Evolutionary conservation across 2,797 vertebrate genomes (phyloP).

Genomic region (Mallotus villosus): DNA sequence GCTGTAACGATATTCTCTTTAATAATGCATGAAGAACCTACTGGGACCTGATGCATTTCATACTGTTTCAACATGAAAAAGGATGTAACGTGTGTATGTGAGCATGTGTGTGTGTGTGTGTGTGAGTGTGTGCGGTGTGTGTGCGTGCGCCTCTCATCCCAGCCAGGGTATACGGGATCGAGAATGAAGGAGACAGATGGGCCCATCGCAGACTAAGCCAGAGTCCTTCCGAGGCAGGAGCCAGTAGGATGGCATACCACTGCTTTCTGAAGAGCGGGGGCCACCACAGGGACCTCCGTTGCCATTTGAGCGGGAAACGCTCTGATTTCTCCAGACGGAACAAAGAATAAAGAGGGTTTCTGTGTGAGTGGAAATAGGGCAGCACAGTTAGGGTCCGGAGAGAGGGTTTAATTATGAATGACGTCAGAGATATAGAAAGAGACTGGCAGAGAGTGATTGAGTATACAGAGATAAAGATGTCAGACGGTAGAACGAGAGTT

Average conservation of each 20-base stretch:
- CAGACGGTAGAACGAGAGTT: too few species aligned
- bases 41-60: conserved; percentile 13
- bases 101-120: conserved; percentile 27
- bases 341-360: conserved; percentile 19
- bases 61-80: conserved; percentile 17
- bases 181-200: conserved; percentile 35
- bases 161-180: too few species aligned
- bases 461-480: too few species aligned
- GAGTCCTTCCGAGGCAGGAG: conserved; percentile 1
- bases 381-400: conserved; percentile 60
- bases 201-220: conserved; percentile 19
- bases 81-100: neutral
- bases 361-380: conserved; percentile 68
- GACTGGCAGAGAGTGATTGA: neutral
- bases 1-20: conserved; percentile 11
- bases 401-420: conserved; percentile 75
- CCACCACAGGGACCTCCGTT: conserved; percentile 15
- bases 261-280: neutral
- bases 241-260: conserved; percentile 9
- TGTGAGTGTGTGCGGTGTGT: conserved; percentile 34
- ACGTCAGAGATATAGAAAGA: conserved; percentile 34
- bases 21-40: conserved; percentile 27
- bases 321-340: conserved; percentile 32
- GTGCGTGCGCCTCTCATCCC: conserved; percentile 27
- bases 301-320: conserved; percentile 28